Base-by-base conservation (phyloP, 2,888 invertebrate species). In the Cosmorhoe ocellata region DNA sequence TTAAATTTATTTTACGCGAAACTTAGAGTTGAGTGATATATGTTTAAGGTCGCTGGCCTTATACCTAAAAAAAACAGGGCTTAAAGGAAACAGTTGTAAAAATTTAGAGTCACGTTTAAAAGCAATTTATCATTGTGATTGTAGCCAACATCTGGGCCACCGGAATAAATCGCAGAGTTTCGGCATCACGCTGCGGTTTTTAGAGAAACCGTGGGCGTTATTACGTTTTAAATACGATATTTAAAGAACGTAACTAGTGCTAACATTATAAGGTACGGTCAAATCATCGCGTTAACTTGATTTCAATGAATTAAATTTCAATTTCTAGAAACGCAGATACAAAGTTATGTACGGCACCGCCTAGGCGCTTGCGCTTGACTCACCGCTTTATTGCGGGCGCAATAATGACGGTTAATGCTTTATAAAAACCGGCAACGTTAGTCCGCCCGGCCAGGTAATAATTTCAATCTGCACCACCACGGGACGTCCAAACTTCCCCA, bases 131-230 rank as follows among this genome's bases (percentile, higher is more conserved):
- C 79, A 79, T 69, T 73, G 76, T 75, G 79, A 81, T 80, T 83
- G 80, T 81, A 79, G 74, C 70, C 79, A 71, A 79, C 88, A 87
- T 79, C 86, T 84, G 88, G n/a, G 81, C 73, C 69, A 69, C 64
- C 61, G 67, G 71, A 79, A 85, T 85, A 88, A 90, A 86, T 87
- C 77, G 71, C 64, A 31, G 78, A 84, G 82, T 87, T 87, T 79
- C 71, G 74, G 74, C 81, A 79, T 83, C 33, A 33, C 13, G 33
- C 33, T 42, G 10, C 33, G 8, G 10, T 14, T 33, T 27, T n/a
- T 1, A 13, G 27, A 14, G 3, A 14, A 26, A 26, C 42, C 10
- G 27, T 10, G 1, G 14, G 3, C 24, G 13, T 10, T 7, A 33
- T 18, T 18, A 24, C 24, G 24, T 24, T 18, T 18, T 18, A 18